Base-by-base conservation (phyloP, 2,888 invertebrate genomes). In the Germaria angustata region DNA sequence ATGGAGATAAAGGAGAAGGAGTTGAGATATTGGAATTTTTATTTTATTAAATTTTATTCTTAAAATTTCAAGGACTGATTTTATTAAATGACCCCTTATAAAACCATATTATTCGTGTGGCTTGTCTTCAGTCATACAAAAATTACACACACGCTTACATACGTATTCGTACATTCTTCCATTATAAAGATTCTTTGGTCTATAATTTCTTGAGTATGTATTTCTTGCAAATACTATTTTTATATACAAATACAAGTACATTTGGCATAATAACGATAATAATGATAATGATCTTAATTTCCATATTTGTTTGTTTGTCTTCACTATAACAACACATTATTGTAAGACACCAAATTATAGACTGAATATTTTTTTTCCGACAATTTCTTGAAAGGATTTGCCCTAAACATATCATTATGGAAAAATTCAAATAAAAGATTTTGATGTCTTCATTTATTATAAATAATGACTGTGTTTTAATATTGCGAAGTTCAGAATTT, bases 381-480 rank as follows among this genome's bases (percentile, higher is more conserved):
- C 20, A 68, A 55, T 66, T 59, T 55, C 15, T 9, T 57, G 22
- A 46, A 78, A 57, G 46, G 0, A 49, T 41, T 34, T 17, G 20
- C 41, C 53, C 32, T 55, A 22, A 55, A 8, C 11, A 3, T 15
- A 61, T 72, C 4, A 61, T 61, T 61, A 61, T 32, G 24, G n/a
- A 11, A 15, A 51, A 32, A 20, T 61, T 6, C 11, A 22, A 57
- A 28, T 46, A 44, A 53, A 55, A 28, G 22, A 11, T 5, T 63
- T 55, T 41, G 17, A 34, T 36, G 46, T 68, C 15, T 49, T 8
- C 9, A 73, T 66, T 34, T 73, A 61, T 73, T 55, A 34, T 55
- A 68, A 44, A 73, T 68, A 77, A 55, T 7, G 17, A 1, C 7
- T 44, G 15, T n/a, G 2, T 11, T 20, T 20, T 8, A 4, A 46